Evolutionary conservation across 2,888 invertebrate species (phyloP), one percentile per base, ranked within the genome.

Genomic region (Lasius platythorax): DNA sequence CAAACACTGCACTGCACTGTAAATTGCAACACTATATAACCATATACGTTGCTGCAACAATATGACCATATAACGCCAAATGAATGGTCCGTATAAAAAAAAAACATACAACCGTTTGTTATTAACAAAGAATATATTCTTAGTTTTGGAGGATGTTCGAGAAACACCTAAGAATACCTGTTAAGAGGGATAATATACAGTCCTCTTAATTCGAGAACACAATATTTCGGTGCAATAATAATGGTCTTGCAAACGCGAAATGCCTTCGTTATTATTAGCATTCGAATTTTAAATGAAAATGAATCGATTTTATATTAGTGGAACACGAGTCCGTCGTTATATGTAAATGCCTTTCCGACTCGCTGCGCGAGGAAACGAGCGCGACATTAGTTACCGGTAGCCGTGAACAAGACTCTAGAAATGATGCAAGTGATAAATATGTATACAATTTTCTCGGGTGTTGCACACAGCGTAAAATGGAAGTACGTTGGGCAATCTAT

Each of bases 231-330:
- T 37, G 37, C 37, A 37, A 37, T 23, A 5, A 58, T 43, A 61
- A 67, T n/a, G 37, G 15, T 50, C 4, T 23, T 33, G 18, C 30
- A 12, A 23, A 64, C 23, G 23, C 46, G 8, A 67, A 67, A 15
- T 6, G 9, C 5, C 15, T 64, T 43, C 8, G 46, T 61, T 8
- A 46, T 46, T 37, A 61, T 46, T 37, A 61, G 23, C 61, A 37
- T 33, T 11, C 8, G 23, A 46, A 18, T 43, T 43, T n/a, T 50
- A 56, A 81, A 18, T 30, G 8, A 37, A 53, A 53, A 61, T 3
- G 3, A 61, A 81, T 63, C 46, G 28, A 58, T 79, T 72, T 79
- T 37, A 63, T 12, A 53, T 61, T 61, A 46, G 12, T 12, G 11
- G 30, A 1, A 46, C 11, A 61, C 3, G 3, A 23, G 58, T 40